Evolutionary conservation across 1,140 invertebrate species (phyloP).

Genomic region (Bombus ignitus): DNA sequence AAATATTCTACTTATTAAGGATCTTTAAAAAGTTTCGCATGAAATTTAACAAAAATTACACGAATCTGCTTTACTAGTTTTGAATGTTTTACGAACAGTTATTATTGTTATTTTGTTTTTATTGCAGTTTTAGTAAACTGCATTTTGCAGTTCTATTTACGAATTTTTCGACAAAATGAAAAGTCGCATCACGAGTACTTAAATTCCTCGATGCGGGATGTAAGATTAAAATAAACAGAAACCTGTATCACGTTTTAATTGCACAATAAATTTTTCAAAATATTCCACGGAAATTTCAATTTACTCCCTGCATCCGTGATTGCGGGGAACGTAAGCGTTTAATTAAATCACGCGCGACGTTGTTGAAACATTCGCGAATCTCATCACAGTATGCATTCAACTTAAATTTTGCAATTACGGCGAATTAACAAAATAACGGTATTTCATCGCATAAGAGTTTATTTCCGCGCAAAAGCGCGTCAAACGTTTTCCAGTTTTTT

Average conservation of each 20-base stretch:
- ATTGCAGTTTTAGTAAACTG: too few relatives aligned
- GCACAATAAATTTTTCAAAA: not conserved
- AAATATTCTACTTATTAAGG: too few relatives aligned
- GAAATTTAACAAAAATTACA: too few relatives aligned
- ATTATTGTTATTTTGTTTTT: too few relatives aligned
- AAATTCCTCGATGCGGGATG: not conserved
- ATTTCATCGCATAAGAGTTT: not conserved
- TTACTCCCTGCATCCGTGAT: not conserved
- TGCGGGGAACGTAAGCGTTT: not conserved
- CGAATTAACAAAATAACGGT: slow-evolving; percentile 1
- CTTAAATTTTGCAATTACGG: slow-evolving; percentile 16
- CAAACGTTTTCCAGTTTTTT: not conserved
- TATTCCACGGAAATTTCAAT: slow-evolving; percentile 3
- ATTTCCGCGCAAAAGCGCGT: not conserved
- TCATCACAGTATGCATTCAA: not conserved
- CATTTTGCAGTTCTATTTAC: too few relatives aligned
- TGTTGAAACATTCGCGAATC: not conserved
- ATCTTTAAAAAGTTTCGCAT: too few relatives aligned
- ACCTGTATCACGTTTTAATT: not conserved
- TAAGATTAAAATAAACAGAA: not conserved
- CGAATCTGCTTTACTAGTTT: too few relatives aligned
- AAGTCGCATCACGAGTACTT: too few relatives aligned
- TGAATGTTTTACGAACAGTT: too few relatives aligned
- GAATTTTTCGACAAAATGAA: too few relatives aligned
- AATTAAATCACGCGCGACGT: slow-evolving; percentile 5